Evolutionary conservation across 2,797 vertebrate genomes (phyloP).

Genomic region (Chiroxiphia lanceolata): DNA sequence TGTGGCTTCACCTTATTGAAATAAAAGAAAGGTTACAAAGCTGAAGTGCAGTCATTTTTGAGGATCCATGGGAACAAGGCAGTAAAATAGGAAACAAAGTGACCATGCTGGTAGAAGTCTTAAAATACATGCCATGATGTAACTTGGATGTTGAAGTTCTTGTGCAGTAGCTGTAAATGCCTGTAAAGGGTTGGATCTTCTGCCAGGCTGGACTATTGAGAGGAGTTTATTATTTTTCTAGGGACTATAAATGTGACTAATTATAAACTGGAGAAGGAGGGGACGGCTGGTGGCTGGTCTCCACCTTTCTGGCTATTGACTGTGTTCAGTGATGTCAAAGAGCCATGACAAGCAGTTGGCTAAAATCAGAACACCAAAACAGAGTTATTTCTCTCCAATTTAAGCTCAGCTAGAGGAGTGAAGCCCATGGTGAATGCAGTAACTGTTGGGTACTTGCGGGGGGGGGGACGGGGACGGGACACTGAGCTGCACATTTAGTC

Average conservation of each 20-base stretch:
- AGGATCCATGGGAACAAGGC: neutral
- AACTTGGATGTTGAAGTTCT: neutral
- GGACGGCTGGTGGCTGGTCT: neutral
- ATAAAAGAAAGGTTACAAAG: neutral
- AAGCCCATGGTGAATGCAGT: neutral
- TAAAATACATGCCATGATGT: accelerated
- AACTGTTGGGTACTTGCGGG: neutral
- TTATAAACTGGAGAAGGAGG: neutral
- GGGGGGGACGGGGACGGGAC: too few relatives aligned
- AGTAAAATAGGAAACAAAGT: neutral
- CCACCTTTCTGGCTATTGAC: neutral
- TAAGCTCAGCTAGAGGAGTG: neutral
- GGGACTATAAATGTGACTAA: neutral
- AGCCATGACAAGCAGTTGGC: neutral
- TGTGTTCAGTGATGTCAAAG: neutral
- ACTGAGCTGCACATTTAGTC: neutral
- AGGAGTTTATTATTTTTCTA: neutral
- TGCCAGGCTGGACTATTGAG: neutral
- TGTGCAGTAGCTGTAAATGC: neutral
- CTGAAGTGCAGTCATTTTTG: neutral
- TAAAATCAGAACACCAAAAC: neutral
- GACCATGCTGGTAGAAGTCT: neutral
- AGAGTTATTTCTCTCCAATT: neutral
- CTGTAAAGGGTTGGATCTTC: neutral
- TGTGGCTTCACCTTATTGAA: neutral